Conservation (phyloP, 2,113 vertebrate species). For the Paradoxurus hermaphroditus region DNA sequence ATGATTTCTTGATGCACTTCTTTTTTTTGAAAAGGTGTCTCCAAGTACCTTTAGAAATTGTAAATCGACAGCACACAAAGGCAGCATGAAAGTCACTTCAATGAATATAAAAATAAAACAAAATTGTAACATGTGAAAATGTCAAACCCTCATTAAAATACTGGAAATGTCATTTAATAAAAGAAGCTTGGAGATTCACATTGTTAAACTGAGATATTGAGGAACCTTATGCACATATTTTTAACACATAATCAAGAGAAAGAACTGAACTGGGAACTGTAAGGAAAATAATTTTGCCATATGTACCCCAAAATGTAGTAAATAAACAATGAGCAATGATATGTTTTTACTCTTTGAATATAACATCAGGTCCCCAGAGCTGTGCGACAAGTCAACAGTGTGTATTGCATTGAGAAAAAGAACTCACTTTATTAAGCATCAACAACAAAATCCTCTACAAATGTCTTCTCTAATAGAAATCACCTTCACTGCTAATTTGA, state of each 20-base stretch:
- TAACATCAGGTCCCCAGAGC: conserved; percentile 66
- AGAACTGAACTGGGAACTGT: conserved; percentile 54
- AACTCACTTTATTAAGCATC: conserved; percentile 68
- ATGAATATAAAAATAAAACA: conserved; percentile 76
- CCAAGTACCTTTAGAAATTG: conserved; percentile 67
- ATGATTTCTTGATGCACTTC: conserved; percentile 53
- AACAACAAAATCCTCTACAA: conserved; percentile 60
- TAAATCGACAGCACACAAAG: conserved; percentile 64
- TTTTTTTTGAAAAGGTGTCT: conserved; percentile 59
- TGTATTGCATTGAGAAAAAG: conserved; percentile 53
- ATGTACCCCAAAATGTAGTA: conserved; percentile 67
- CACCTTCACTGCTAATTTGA: conserved; percentile 73
- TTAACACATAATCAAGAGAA: conserved; percentile 67
- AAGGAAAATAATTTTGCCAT: conserved; percentile 71
- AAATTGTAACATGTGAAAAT: conserved; percentile 76
- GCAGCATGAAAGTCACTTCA: conserved; percentile 71
- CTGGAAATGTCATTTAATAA: conserved; percentile 77
- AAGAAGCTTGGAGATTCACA: conserved; percentile 63
- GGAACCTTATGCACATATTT: conserved; percentile 61
- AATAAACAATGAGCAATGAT: conserved; percentile 76
- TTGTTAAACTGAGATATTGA: conserved; percentile 50
- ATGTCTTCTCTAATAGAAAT: conserved; percentile 73
- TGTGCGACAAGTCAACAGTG: conserved; percentile 54
- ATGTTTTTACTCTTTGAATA: conserved; percentile 64
- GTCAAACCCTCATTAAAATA: conserved; percentile 79